Conservation (phyloP, 2,888 invertebrate genomes). For the Ecliptopera silaceata region DNA sequence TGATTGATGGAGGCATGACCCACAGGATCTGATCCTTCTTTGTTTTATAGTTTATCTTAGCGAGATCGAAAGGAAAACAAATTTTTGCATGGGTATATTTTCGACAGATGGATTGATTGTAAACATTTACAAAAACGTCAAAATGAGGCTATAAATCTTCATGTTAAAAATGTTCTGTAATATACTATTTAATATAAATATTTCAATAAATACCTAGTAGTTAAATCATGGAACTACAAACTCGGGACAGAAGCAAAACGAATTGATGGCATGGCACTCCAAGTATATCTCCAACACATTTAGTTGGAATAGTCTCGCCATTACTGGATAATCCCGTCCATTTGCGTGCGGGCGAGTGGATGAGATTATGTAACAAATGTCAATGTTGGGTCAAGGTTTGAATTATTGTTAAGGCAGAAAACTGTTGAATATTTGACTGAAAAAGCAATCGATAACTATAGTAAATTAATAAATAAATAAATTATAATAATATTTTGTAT, state of each 20-base stretch:
- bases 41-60: constrained; percentile 38
- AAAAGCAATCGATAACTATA: background rate
- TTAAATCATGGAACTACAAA: constrained; percentile 26
- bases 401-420: constrained; percentile 10
- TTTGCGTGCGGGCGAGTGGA: constrained; percentile 52
- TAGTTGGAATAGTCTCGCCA: constrained; percentile 64
- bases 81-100: constrained; percentile 5
- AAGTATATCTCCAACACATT: constrained; percentile 42
- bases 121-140: background rate
- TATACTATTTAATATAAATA: no score
- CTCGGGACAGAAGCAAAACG: constrained; percentile 38
- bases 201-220: background rate
- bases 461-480: no score
- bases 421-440: background rate
- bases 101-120: background rate
- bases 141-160: background rate
- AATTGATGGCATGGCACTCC: constrained; percentile 44
- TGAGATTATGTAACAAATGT: constrained; percentile 36
- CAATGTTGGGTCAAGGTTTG: constrained; percentile 23
- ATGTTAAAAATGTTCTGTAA: no score
- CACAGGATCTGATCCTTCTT: constrained; percentile 55
- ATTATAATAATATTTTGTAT: no score
- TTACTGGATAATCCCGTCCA: constrained; percentile 65
- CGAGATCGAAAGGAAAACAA: constrained; percentile 22
- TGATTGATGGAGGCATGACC: constrained; percentile 71